These are phyloP conservation scores for Lacanobia wlatinum DNA, from an alignment of 2,888 invertebrate genomes.

Conservation along the genomic window DNA sequence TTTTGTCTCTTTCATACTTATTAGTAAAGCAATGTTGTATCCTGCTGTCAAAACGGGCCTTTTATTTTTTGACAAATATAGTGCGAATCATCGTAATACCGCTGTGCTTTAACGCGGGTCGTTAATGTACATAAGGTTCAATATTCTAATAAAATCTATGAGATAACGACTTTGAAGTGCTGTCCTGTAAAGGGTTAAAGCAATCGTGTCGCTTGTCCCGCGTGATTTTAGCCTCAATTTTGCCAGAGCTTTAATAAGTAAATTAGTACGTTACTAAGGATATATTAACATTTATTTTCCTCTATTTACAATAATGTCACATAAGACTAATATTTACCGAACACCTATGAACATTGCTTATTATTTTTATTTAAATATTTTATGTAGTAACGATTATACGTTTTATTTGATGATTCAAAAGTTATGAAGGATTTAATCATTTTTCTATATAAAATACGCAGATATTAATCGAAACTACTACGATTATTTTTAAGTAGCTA, in stretches of 20 bases:
- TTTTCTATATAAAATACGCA: no score
- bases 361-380: neutral
- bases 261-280: neutral
- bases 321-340: neutral
- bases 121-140: no score
- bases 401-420: neutral
- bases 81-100: no score
- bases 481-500: neutral
- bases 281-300: slow-evolving; percentile 4
- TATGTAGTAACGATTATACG: neutral
- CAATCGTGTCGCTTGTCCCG: no score
- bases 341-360: neutral
- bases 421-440: neutral
- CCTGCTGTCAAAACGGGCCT: no score
- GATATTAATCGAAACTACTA: neutral
- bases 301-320: slow-evolving; percentile 7
- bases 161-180: no score
- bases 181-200: no score
- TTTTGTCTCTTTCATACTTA: no score
- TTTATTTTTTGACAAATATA: no score
- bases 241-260: neutral
- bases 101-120: no score
- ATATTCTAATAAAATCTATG: no score
- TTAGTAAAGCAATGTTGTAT: no score
- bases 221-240: neutral